Evolutionary conservation across 2,797 vertebrate genomes (phyloP).

Genomic region (Corythornis leucogaster): DNA sequence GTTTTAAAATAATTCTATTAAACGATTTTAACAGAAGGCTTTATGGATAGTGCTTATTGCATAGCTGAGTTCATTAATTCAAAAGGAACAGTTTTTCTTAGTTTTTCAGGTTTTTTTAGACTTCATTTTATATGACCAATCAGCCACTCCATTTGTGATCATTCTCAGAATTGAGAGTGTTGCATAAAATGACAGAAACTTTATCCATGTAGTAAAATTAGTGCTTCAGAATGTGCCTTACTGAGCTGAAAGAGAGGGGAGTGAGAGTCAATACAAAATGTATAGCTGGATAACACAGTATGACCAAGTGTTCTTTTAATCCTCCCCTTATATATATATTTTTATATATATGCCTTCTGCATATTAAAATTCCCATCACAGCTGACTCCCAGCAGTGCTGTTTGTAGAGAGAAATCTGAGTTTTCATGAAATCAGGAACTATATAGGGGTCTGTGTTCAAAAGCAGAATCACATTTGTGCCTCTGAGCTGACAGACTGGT

Average conservation of each 20-base stretch:
- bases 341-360: not conserved
- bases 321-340: not conserved
- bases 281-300: not conserved
- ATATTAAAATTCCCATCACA: not conserved
- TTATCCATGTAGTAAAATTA: not conserved
- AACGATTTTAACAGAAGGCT: not conserved
- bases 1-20: not conserved
- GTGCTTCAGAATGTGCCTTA: not conserved
- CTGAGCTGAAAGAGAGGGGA: not conserved
- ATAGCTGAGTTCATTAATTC: not conserved
- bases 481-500: not conserved
- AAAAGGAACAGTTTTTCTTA: not conserved
- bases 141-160: not conserved
- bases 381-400: not conserved
- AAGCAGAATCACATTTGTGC: not conserved
- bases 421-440: not conserved
- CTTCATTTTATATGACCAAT: not conserved
- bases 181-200: not conserved
- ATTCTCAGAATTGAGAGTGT: not conserved
- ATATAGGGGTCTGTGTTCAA: not conserved
- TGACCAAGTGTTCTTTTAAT: not conserved
- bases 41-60: not conserved
- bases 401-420: not conserved
- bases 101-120: not conserved
- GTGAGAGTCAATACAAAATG: not conserved